Base-by-base conservation (phyloP, 2,113 vertebrate genomes). In the Actenoides lindsayi region DNA sequence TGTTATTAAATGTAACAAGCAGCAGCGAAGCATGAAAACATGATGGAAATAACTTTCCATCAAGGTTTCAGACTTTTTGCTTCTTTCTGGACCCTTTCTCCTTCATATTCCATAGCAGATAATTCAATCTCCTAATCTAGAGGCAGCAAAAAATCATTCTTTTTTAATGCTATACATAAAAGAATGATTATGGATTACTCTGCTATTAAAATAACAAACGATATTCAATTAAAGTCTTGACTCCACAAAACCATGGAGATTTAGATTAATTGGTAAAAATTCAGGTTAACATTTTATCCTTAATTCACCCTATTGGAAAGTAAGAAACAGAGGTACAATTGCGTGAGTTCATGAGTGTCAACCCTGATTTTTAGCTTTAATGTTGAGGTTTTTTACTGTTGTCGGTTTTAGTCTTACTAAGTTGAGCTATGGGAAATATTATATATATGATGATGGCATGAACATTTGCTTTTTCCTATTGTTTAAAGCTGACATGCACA, bases 251-350 rank as follows among this genome's bases (percentile, higher is more conserved):
- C 25, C 41, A 74, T 5, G 14, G 51, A 80, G 60, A 71, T 71
- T 83, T 70, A 83, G 24, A 78, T 57, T 64, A 93, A 86, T 23
- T 70, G 53, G 75, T 37, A 89, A 94, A 96, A 94, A 87, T 64
- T 56, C 85, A 93, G 51, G 73, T 53, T 81, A 76, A 64, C 48
- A 78, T 86, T 67, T 83, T 74, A 56, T 83, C 85, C 86, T 90
- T 71, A 89, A 88, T 56, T 95, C 53, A 90, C 50, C 39, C 82
- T 59, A 42, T 33, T 86, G 83, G 74, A 95, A 95, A 94, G 51
- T 67, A 93, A 90, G 73, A 93, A 94, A 90, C 35, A 90, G 93
- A 94, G 80, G 90, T 95, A 94, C 33, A 64, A 42, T 18, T 91
- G 68, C 39, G 81, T 44, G 71, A 93, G 35, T 85, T 91, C 90